Conservation (phyloP, 2,797 vertebrate species). For the Pelochelys cantorii region DNA sequence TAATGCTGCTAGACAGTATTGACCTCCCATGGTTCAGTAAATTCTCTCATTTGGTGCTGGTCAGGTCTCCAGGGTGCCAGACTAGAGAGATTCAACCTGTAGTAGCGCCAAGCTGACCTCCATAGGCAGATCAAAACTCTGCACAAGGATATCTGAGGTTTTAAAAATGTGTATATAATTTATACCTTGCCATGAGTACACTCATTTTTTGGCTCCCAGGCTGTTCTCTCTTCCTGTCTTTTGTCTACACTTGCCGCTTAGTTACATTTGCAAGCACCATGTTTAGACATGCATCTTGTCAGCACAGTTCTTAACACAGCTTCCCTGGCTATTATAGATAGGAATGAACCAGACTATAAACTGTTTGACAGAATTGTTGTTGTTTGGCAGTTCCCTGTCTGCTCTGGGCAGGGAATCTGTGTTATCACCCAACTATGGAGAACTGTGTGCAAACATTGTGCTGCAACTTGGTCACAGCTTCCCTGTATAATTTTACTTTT, state of each 20-base stretch:
- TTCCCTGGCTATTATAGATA: background rate
- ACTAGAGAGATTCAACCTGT: too few relatives aligned
- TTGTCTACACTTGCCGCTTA: background rate
- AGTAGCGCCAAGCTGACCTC: background rate
- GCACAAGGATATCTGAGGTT: background rate
- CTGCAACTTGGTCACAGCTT: background rate
- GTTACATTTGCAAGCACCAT: background rate
- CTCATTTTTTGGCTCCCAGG: background rate
- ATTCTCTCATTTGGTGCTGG: too few relatives aligned
- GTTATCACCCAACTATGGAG: background rate
- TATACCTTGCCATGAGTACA: background rate
- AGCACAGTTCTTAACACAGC: background rate
- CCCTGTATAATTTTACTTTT: slow-evolving; percentile 17
- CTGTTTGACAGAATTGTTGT: background rate
- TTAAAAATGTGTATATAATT: background rate
- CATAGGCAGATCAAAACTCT: background rate
- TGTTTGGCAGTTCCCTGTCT: background rate
- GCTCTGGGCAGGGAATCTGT: background rate
- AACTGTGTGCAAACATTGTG: background rate
- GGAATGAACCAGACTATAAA: background rate
- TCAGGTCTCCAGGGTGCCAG: too few relatives aligned
- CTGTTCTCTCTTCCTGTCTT: background rate
- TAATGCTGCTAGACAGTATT: too few relatives aligned
- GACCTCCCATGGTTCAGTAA: too few relatives aligned
- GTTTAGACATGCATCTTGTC: background rate